Conservation (phyloP, 2,888 invertebrate genomes). For the Metopia argyrocephala region DNA sequence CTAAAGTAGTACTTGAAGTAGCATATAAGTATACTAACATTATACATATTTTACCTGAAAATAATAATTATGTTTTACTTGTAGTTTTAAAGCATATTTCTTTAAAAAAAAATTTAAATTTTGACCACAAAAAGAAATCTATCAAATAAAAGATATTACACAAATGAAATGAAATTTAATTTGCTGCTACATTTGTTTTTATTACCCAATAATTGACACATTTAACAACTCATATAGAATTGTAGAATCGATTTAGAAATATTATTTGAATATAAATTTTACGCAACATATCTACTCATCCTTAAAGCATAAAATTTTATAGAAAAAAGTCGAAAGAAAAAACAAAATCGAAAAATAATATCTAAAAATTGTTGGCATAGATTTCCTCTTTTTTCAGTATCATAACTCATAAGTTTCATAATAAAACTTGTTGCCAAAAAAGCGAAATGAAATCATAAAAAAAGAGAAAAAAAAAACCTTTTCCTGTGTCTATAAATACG, state of each 20-base stretch:
- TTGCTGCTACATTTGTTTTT: conserved; percentile 36
- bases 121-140: background rate
- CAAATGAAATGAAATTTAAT: conserved; percentile 18
- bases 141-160: background rate
- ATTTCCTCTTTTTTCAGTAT: conserved; percentile 39
- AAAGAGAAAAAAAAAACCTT: background rate
- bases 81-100: no score
- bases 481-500: background rate
- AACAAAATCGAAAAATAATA: conserved; percentile 26
- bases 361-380: conserved; percentile 54
- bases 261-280: conserved; percentile 27
- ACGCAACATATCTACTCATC: background rate
- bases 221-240: conserved; percentile 53
- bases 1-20: no score
- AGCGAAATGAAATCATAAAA: background rate
- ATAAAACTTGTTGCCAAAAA: conserved; percentile 63
- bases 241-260: conserved; percentile 5
- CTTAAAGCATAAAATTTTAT: background rate
- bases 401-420: conserved; percentile 60
- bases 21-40: no score
- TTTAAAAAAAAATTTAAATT: background rate
- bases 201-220: conserved; percentile 51
- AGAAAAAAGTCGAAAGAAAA: background rate
- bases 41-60: no score
- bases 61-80: no score